Evolutionary conservation across 2,797 vertebrate genomes (phyloP).

Genomic region (Tangara arthus): DNA sequence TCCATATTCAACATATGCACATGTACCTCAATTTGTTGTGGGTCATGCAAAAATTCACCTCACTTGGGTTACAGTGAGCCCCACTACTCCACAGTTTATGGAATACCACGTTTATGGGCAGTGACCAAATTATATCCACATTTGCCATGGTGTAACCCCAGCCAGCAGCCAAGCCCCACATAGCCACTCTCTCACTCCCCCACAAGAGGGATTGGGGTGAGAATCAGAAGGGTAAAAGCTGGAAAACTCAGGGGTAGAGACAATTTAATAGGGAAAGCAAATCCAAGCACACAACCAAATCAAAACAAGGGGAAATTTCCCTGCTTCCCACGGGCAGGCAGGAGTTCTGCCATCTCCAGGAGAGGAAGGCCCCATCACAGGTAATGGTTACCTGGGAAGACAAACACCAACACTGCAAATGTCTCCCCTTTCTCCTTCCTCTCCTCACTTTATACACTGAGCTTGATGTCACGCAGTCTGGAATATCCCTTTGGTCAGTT

Average conservation of each 20-base stretch:
- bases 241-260: not conserved
- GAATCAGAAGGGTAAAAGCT: not conserved
- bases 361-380: not conserved
- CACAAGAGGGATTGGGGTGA: accelerated
- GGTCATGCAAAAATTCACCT: not conserved
- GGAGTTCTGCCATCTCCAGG: not conserved
- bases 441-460: not conserved
- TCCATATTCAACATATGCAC: not conserved
- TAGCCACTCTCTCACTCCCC: accelerated
- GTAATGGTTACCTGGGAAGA: not conserved
- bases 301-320: accelerated
- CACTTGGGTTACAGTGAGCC: not conserved
- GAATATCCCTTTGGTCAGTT: not conserved
- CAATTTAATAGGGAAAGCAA: not conserved
- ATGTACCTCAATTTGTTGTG: not conserved
- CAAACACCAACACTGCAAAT: not conserved
- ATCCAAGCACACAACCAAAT: not conserved
- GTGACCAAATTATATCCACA: not conserved
- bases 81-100: not conserved
- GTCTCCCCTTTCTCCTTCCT: not conserved
- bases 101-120: not conserved
- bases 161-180: not conserved
- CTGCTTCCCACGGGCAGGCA: not conserved
- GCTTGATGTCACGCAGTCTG: not conserved
- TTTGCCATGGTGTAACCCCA: not conserved